Percentiles rank a stretch among this genome's conserved stretches.
Conservation (phyloP, 2,888 invertebrate genomes). For the Epinotia demarniana region DNA sequence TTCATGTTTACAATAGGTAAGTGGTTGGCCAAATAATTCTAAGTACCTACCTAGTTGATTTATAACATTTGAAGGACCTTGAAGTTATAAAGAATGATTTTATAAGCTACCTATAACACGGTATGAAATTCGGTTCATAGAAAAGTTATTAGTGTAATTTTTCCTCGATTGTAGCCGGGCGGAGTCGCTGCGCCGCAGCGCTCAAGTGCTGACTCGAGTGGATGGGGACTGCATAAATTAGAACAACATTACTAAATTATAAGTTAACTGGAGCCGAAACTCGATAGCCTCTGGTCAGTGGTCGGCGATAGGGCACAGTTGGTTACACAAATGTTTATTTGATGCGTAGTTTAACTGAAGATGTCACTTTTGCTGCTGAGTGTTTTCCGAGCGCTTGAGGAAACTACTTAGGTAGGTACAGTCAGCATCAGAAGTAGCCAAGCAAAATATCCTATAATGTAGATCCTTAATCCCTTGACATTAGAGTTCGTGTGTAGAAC, state of each 20-base stretch:
- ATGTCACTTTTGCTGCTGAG: neutral
- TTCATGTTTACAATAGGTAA: too few species aligned
- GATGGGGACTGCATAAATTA: conserved; percentile 45
- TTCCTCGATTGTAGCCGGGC: neutral
- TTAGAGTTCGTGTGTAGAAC: too few species aligned
- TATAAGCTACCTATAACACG: too few species aligned
- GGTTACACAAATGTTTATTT: conserved; percentile 46
- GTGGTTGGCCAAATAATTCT: too few species aligned
- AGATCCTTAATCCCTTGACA: too few species aligned
- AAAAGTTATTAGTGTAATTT: neutral
- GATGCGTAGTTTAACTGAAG: neutral
- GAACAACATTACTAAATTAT: conserved; percentile 66
- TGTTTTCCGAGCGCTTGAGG: neutral
- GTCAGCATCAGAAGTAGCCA: too few species aligned
- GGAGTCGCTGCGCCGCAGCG: neutral
- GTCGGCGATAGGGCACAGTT: conserved; percentile 57
- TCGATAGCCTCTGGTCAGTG: conserved; percentile 77
- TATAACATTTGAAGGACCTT: neutral
- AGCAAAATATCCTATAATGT: too few species aligned
- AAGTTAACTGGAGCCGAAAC: conserved; percentile 77
- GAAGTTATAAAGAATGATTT: too few species aligned
- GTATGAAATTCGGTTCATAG: neutral
- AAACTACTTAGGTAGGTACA: too few species aligned
- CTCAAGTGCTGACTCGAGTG: conserved; percentile 27
- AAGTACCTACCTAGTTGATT: too few species aligned